Base-by-base conservation (phyloP, 2,797 vertebrate genomes). In the Lateolabrax maculatus region DNA sequence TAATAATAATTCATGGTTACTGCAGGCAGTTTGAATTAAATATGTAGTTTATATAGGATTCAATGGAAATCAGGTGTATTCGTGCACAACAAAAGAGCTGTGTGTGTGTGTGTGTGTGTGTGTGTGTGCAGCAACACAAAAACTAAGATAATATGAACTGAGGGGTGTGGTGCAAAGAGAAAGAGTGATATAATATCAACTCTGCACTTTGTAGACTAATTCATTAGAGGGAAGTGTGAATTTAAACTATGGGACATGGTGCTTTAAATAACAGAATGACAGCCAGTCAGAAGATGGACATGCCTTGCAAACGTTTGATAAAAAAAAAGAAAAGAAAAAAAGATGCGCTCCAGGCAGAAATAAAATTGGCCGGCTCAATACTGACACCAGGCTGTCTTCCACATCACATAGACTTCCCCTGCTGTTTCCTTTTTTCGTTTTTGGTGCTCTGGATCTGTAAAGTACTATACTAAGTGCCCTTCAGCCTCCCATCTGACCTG, bases 401-500 rank as follows among this genome's bases (percentile, higher is more conserved):
- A 77, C 71, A 77, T 83, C 74, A 83, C 71, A 80, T 46, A 75
- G 23, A 65, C 83, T 25, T 82, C 68, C 69, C 25, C 37, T 25
- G 71, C 82, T 8, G 44, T 51, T 80, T 58, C 31, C 46, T 31
- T 10, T 25, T 46, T 61, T 12, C 18, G 71, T 62, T 53, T 8
- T 36, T 29, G 10, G 43, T 4, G 36, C 61, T 71, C 37, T 64
- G 63, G 37, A 77, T 79, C 71, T 49, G 69, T 83, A 57, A 57
- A 83, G 77, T 64, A 55, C 61, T 53, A 65, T 63, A 60, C 73
- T 81, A 81, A 91, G 76, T 69, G 70, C 70, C 83, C 91, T 88
- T 60, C 77, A 83, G 84, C 71, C 61, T 84, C 83, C 81, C 74
- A 60, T 85, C 75, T 79, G 87, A 90, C 87, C 79, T 0, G 81